phyloP scores from a whole-genome alignment of 2,113 vertebrate species.

The Cyanocitta stelleri region DNA sequence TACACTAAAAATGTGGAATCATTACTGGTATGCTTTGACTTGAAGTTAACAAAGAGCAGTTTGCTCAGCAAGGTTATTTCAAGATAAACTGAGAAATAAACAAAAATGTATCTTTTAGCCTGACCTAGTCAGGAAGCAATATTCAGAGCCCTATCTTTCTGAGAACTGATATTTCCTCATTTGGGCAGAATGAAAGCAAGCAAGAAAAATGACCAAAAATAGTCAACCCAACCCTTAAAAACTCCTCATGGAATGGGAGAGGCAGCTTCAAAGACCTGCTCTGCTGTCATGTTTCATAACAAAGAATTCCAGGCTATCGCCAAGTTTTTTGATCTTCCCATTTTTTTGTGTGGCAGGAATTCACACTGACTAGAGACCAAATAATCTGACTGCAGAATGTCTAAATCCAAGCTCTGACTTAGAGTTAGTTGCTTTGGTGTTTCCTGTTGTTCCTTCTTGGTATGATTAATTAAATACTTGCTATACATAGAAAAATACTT shows the following conservation, averaged over 20 bases:
- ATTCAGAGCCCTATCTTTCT: background rate
- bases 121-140: background rate
- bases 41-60: background rate
- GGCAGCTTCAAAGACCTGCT: conserved; percentile 36
- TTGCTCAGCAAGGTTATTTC: conserved; percentile 19
- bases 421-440: background rate
- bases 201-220: background rate
- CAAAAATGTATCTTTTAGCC: background rate
- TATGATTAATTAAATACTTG: background rate
- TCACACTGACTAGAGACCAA: background rate
- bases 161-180: background rate
- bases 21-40: conserved; percentile 20
- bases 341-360: background rate
- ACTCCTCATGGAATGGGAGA: background rate
- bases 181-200: background rate
- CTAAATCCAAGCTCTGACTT: background rate
- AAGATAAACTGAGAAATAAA: conserved; percentile 35
- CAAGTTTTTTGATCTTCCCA: background rate
- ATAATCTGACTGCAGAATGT: background rate
- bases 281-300: background rate
- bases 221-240: background rate
- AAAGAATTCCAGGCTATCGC: background rate
- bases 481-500: background rate
- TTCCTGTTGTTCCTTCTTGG: background rate
- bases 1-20: background rate